phyloP scores from a whole-genome alignment of 35 echinoderm and acorn worm species.

The Acanthaster planci region DNA sequence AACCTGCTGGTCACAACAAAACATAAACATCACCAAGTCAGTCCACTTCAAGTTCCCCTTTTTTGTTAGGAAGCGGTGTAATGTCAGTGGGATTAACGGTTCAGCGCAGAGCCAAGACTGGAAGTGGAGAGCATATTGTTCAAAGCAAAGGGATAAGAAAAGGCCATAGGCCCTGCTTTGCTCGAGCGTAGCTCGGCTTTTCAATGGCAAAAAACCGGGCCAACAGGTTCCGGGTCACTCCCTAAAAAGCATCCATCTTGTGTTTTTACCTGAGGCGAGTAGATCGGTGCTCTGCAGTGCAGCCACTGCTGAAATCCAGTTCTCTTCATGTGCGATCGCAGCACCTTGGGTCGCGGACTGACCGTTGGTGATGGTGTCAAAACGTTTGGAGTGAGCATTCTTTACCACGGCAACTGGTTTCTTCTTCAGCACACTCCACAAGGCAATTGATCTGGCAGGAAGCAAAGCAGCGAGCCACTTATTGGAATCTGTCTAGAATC shows the following conservation, averaged over 20 bases:
- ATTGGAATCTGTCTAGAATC: not conserved
- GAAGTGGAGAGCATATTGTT: too few species aligned
- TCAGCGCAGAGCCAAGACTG: too few species aligned
- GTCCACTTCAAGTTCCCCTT: too few species aligned
- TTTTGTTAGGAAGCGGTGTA: too few species aligned
- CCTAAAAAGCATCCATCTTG: too few species aligned
- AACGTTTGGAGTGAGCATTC: conserved; percentile 64
- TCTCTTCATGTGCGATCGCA: conserved; percentile 43
- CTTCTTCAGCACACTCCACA: conserved; percentile 95
- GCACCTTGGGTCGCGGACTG: not conserved
- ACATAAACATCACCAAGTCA: conserved; percentile 5
- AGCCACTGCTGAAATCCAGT: conserved; percentile 90
- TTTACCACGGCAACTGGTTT: conserved; percentile 66
- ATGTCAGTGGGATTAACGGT: too few species aligned
- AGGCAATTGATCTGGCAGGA: conserved; percentile 57
- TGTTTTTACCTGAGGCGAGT: conserved; percentile 75
- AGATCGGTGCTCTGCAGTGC: conserved; percentile 80
- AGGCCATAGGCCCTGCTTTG: too few species aligned
- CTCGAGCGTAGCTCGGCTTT: too few species aligned
- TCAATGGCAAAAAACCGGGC: too few species aligned
- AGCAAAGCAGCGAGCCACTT: too few species aligned
- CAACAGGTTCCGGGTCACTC: too few species aligned
- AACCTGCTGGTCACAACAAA: conserved; percentile 77
- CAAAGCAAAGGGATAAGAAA: too few species aligned
- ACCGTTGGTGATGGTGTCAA: conserved; percentile 5